Percentiles rank a stretch among this genome's conserved stretches.
Conservation (phyloP, 2,797 vertebrate genomes). For the Chaetophractus vellerosus region DNA sequence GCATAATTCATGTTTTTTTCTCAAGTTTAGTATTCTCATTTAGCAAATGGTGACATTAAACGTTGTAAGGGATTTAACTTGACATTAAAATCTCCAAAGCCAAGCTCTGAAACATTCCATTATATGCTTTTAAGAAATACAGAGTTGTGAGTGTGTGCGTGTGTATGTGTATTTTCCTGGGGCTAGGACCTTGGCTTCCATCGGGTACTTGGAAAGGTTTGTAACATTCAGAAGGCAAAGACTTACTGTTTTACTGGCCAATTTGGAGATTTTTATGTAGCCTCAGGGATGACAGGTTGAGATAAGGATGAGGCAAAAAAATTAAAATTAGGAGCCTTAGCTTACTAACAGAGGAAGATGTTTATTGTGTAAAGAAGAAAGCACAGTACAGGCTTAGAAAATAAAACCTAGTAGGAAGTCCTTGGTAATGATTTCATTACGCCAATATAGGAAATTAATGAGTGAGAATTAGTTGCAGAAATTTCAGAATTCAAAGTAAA, state of each 20-base stretch:
- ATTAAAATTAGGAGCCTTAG: conserved; percentile 50
- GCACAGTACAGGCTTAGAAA: background rate
- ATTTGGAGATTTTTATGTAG: background rate
- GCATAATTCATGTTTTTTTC: conserved; percentile 7
- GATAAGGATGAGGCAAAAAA: conserved; percentile 36
- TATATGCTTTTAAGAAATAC: background rate
- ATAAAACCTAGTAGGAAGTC: background rate
- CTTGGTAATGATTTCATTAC: conserved; percentile 29
- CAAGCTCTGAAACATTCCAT: background rate
- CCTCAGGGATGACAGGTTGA: background rate
- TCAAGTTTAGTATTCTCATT: background rate
- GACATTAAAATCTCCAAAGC: conserved; percentile 26
- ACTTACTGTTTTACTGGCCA: conserved; percentile 46
- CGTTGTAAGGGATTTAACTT: background rate
- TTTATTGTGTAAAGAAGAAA: conserved; percentile 9
- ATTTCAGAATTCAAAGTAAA: conserved; percentile 5
- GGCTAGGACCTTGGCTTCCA: background rate
- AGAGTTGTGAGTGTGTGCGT: background rate
- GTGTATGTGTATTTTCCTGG: background rate
- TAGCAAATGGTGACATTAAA: background rate
- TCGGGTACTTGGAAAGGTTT: background rate
- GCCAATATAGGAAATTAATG: conserved; percentile 37
- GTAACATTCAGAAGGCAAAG: background rate
- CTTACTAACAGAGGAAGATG: background rate
- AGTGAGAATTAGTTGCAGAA: conserved; percentile 20